phyloP scores from a whole-genome alignment of 2,888 invertebrate species.

The Cylindroiulus punctatus region DNA sequence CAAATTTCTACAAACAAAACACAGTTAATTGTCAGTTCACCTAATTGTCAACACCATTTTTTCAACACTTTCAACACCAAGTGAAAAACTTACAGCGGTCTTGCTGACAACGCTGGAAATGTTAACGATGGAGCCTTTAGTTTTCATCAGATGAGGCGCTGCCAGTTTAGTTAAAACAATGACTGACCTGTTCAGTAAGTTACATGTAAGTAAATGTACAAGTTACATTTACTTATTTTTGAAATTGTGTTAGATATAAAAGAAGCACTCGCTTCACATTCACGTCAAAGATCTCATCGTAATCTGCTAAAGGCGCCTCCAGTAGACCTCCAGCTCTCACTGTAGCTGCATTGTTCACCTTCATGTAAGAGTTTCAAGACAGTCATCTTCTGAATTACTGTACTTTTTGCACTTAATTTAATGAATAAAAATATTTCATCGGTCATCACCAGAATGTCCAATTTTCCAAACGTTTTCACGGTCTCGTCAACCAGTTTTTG shows the following conservation, averaged over 20 bases:
- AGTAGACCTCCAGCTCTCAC: background rate
- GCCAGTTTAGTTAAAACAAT: constrained; percentile 52
- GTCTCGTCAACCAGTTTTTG: constrained; percentile 53
- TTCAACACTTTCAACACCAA: background rate
- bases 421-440: background rate
- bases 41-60: background rate
- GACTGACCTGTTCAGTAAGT: constrained; percentile 15
- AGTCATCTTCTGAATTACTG: background rate
- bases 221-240: background rate
- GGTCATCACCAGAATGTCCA: constrained; percentile 56
- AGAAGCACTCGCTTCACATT: constrained; percentile 13
- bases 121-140: constrained; percentile 53
- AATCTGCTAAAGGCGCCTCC: background rate
- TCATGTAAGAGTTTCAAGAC: background rate
- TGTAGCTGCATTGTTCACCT: constrained; percentile 31
- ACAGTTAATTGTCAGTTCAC: background rate
- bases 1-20: background rate
- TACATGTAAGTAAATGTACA: background rate
- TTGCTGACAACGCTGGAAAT: constrained; percentile 51
- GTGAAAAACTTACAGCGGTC: constrained; percentile 42
- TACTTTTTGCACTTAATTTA: too few species aligned
- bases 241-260: too few species aligned
- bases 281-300: background rate
- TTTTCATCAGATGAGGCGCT: constrained; percentile 55
- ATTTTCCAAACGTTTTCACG: constrained; percentile 52